These are phyloP conservation scores for Microctenopoma lineatum DNA, from an alignment of 2,797 vertebrate species.

Conservation along the genomic window DNA sequence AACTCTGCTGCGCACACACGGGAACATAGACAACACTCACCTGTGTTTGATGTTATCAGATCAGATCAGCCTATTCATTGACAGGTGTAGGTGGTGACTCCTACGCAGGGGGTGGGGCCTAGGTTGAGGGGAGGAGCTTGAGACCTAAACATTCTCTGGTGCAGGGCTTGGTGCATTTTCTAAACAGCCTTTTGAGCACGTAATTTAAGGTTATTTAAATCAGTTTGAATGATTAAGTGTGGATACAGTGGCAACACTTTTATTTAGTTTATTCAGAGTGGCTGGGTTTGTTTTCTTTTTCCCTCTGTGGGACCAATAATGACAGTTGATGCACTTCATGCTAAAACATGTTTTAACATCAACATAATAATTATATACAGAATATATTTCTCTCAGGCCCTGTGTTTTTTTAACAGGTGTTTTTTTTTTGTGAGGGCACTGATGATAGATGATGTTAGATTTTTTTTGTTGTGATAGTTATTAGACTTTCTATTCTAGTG, in stretches of 20 bases:
- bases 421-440: background rate
- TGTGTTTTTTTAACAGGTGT: constrained; percentile 7
- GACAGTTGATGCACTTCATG: background rate
- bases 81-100: constrained; percentile 68
- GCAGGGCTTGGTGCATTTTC: constrained; percentile 2
- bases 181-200: background rate
- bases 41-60: constrained; percentile 63
- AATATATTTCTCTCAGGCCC: background rate
- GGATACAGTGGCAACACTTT: background rate
- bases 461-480: background rate
- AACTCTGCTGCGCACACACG: constrained; percentile 46
- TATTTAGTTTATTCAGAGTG: background rate
- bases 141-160: constrained; percentile 19
- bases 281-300: background rate
- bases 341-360: background rate
- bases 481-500: background rate
- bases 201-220: background rate
- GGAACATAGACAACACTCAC: constrained; percentile 51
- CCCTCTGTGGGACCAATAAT: background rate
- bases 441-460: constrained; percentile 1
- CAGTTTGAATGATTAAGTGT: constrained; percentile 6
- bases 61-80: constrained; percentile 54
- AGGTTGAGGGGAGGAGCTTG: constrained; percentile 52
- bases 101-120: constrained; percentile 61
- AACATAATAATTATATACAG: background rate